A percentile compares a stretch with the other conserved stretches of the same genome.
phyloP scores from a whole-genome alignment of 2,113 vertebrate species.

The Nothobranchius furzeri region DNA sequence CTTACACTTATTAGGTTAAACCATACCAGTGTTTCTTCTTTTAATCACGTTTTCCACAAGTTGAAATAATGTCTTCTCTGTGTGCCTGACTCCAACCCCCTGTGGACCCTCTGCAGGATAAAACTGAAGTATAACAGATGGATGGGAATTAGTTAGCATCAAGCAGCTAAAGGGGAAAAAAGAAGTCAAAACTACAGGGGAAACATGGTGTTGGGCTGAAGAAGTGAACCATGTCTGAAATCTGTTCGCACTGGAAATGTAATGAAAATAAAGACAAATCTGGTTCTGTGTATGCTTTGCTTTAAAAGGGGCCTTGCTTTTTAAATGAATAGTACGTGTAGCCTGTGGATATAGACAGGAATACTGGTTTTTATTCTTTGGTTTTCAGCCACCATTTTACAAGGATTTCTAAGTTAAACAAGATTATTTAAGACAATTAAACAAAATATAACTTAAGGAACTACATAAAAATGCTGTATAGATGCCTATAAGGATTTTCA shows the following conservation, averaged over 20 bases:
- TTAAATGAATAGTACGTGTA: background rate
- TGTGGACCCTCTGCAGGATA: background rate
- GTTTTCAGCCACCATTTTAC: background rate
- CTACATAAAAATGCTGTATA: too few relatives aligned
- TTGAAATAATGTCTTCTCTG: background rate
- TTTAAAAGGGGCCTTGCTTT: too few relatives aligned
- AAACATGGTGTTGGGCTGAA: background rate
- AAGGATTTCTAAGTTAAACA: too few relatives aligned
- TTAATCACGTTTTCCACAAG: too few relatives aligned
- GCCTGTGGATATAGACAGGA: background rate
- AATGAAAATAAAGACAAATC: too few relatives aligned
- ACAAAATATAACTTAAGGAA: too few relatives aligned
- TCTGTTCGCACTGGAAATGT: too few relatives aligned
- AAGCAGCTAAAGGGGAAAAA: background rate
- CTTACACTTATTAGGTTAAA: too few relatives aligned
- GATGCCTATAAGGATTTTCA: too few relatives aligned
- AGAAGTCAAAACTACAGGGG: background rate
- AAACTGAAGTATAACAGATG: background rate
- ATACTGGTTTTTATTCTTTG: background rate
- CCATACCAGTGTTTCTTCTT: too few relatives aligned
- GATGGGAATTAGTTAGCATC: background rate
- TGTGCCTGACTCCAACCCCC: background rate
- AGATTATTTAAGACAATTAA: too few relatives aligned
- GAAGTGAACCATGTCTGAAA: background rate
- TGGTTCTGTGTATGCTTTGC: too few relatives aligned